These are phyloP conservation scores for Falcunculus frontatus DNA, from an alignment of 2,113 vertebrate species.

Conservation along the genomic window DNA sequence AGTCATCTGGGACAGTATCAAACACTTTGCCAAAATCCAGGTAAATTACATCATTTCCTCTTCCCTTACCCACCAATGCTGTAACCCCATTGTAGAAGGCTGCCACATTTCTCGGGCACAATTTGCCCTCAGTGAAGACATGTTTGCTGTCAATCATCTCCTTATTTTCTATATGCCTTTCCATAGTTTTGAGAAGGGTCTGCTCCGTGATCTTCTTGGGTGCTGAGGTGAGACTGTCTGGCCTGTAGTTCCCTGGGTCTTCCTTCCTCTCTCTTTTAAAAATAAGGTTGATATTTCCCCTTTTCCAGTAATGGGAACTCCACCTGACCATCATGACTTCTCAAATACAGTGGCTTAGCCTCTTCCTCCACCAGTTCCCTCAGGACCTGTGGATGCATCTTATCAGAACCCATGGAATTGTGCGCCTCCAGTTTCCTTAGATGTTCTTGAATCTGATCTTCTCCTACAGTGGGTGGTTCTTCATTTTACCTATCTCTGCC, in stretches of 20 bases:
- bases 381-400: not conserved
- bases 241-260: not conserved
- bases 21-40: not conserved
- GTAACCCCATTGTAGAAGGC: not conserved
- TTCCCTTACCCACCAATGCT: not conserved
- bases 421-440: not conserved
- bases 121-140: not conserved
- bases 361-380: not conserved
- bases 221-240: not conserved
- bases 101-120: not conserved
- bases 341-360: not conserved
- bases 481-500: not conserved
- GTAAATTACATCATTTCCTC: not conserved
- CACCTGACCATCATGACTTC: accelerated
- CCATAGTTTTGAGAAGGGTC: not conserved
- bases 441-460: not conserved
- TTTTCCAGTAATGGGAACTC: not conserved
- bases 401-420: not conserved
- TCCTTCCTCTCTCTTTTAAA: not conserved
- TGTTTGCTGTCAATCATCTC: not conserved
- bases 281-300: not conserved
- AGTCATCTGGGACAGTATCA: not conserved
- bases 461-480: not conserved
- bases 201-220: not conserved
- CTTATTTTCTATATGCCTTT: not conserved